These are phyloP conservation scores for Gambusia holbrooki DNA, from an alignment of 2,113 vertebrate species.

Conservation along the genomic window DNA sequence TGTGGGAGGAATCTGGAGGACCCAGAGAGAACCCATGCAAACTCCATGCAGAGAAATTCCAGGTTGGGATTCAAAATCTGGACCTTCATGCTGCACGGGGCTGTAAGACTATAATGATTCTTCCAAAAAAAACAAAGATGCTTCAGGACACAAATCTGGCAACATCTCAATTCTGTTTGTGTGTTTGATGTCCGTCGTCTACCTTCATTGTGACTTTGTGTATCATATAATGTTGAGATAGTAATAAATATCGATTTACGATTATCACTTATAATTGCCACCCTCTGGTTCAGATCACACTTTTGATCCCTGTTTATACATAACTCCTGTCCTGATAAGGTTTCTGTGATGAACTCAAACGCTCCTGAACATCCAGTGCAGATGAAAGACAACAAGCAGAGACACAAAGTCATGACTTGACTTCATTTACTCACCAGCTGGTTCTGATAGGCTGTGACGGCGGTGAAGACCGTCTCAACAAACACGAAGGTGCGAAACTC, in stretches of 20 bases:
- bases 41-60: no score
- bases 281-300: background rate
- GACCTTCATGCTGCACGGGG: no score
- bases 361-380: background rate
- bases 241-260: background rate
- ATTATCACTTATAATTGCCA: background rate
- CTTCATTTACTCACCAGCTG: slow-evolving; percentile 88
- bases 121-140: no score
- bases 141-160: no score
- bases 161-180: no score
- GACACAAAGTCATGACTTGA: background rate
- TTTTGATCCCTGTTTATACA: background rate
- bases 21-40: no score
- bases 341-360: background rate
- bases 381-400: background rate
- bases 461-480: slow-evolving; percentile 96
- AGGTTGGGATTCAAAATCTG: no score
- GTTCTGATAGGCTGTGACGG: slow-evolving; percentile 98
- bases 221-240: background rate
- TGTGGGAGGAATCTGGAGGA: no score
- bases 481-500: slow-evolving; percentile 98
- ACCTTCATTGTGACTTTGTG: background rate
- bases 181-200: no score
- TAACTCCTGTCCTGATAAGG: background rate
- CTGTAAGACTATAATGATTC: no score